Conservation (phyloP, 1,140 invertebrate species). For the Capitella teleta region DNA sequence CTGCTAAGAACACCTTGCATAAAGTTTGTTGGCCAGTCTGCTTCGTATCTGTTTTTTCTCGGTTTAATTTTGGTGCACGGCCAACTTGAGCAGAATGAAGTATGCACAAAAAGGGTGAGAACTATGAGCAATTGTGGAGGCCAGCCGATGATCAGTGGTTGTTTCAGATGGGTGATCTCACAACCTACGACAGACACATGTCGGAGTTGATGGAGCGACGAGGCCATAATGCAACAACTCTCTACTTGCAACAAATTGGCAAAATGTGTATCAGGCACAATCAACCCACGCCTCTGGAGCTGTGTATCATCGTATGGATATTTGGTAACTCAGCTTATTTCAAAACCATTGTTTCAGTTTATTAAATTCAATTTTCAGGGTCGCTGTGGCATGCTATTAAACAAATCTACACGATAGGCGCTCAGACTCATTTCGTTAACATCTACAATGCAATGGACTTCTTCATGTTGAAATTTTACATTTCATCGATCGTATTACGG, state of each 20-base stretch:
- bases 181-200: too few species aligned
- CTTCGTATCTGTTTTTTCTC: slow-evolving; percentile 54
- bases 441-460: slow-evolving; percentile 36
- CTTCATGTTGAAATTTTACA: slow-evolving; percentile 31
- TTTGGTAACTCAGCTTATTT: slow-evolving; percentile 4
- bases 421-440: slow-evolving; percentile 30
- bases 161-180: too few species aligned
- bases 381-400: slow-evolving; percentile 36
- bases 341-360: too few species aligned
- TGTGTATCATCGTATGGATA: slow-evolving; percentile 12
- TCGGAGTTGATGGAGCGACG: too few species aligned
- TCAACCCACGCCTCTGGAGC: slow-evolving; percentile 2
- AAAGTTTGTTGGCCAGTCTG: slow-evolving; percentile 43
- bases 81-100: slow-evolving; percentile 7
- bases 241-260: slow-evolving; percentile 4
- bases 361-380: slow-evolving; percentile 21
- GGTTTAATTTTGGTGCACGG: slow-evolving; percentile 45
- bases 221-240: too few species aligned
- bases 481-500: slow-evolving; percentile 31
- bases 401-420: slow-evolving; percentile 30
- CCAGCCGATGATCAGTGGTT: too few species aligned
- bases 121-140: too few species aligned
- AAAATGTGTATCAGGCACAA: slow-evolving; percentile 9
- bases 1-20: slow-evolving; percentile 32
- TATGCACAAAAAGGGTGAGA: too few species aligned